Evolutionary conservation across 2,888 invertebrate species (phyloP), one percentile per base, ranked within the genome.

Genomic region (Cantharis nigra): DNA sequence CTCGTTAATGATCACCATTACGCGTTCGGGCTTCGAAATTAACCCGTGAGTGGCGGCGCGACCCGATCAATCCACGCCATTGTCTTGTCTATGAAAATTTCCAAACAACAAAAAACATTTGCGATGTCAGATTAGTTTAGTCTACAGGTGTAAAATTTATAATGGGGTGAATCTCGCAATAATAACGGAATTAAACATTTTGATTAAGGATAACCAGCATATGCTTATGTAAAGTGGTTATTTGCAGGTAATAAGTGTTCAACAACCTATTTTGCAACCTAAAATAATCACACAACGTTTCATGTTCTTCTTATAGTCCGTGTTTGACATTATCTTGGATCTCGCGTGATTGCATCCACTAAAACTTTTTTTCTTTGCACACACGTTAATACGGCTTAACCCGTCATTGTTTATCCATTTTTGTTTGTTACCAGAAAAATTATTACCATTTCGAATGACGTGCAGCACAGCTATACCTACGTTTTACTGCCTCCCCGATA

Each of bases 281-380:
- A 75, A 78, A 78, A 75, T 78, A 78, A 76, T 78, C 78, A 76
- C 76, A 64, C 78, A 74, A 75, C 75, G 71, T 70, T 70, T 78
- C 73, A 76, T 76, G 73, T 76, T 76, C 75, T 78, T 72, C 75
- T 78, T 76, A 73, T 71, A 70, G 78, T 69, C 78, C 67, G 70
- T 74, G 69, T 78, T 71, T 78, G 78, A 78, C 78, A 78, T 69
- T 76, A 78, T 78, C 78, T 70, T 10, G 20, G 28, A 78, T 78
- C 78, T 78, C 78, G 78, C 78, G 78, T 78, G 78, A 71, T 78
- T 78, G 69, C 70, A 69, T 74, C 74, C 71, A 71, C 69, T 78
- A 78, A 78, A 78, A 71, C 69, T 49, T 73, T 76, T 75, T 78
- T 69, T 78, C 72, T 78, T 64, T 62, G 72, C 67, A 69, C 71